These are phyloP conservation scores for Zaprionus obscuricornis DNA, from an alignment of 2,888 invertebrate genomes.

Conservation along the genomic window DNA sequence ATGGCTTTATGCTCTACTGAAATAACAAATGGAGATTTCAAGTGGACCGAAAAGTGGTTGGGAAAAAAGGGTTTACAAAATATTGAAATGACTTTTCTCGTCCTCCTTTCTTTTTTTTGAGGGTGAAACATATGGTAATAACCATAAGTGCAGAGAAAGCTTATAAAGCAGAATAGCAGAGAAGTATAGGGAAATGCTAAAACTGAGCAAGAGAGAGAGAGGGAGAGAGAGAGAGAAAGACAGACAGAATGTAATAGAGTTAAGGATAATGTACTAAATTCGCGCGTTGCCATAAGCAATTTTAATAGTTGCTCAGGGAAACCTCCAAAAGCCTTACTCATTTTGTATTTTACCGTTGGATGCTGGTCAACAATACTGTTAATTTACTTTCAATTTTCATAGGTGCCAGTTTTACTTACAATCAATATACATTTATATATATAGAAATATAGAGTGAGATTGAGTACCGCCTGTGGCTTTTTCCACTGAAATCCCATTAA, in stretches of 20 bases:
- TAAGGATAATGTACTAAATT: too few relatives aligned
- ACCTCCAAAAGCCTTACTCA: too few relatives aligned
- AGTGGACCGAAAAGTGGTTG: conserved; percentile 12
- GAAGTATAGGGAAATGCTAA: too few relatives aligned
- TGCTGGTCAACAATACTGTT: conserved; percentile 1
- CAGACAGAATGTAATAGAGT: too few relatives aligned
- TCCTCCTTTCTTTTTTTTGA: too few relatives aligned
- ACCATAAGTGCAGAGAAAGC: too few relatives aligned
- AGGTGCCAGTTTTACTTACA: neutral
- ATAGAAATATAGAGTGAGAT: too few relatives aligned
- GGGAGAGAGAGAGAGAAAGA: too few relatives aligned
- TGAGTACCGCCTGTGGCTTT: conserved; percentile 11
- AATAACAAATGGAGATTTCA: conserved; percentile 49
- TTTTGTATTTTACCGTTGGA: neutral
- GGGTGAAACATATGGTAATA: conserved; percentile 9
- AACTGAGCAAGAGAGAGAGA: too few relatives aligned
- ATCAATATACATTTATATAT: conserved; percentile 4
- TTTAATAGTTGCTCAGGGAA: too few relatives aligned
- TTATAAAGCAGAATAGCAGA: too few relatives aligned
- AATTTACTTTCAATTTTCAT: conserved; percentile 34
- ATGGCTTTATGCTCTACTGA: conserved; percentile 54
- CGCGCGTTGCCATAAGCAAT: too few relatives aligned
- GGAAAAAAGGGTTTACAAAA: conserved; percentile 36
- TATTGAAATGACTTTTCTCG: conserved; percentile 51
- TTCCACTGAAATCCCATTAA: conserved; percentile 40